phyloP scores from a whole-genome alignment of 37 sponge, comb jelly and placozoan genomes.

The Geodia barretti region DNA sequence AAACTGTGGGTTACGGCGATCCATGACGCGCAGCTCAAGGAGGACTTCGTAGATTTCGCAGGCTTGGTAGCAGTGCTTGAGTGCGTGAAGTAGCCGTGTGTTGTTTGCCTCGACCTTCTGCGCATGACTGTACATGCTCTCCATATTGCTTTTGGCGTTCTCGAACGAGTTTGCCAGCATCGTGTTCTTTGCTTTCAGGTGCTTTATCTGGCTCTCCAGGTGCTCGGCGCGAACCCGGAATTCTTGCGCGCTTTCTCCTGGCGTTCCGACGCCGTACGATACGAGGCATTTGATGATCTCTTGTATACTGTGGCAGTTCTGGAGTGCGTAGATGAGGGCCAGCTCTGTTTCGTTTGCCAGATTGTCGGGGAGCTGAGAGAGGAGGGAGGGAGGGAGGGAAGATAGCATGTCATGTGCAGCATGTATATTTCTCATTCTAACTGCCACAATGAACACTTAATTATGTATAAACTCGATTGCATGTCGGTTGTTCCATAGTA shows the following conservation, averaged over 20 bases:
- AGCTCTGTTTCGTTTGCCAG: slow-evolving; percentile 45
- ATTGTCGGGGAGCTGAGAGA: slow-evolving; percentile 61
- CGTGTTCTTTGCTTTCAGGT: slow-evolving; percentile 43
- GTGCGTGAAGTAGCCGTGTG: slow-evolving; percentile 25
- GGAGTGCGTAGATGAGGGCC: slow-evolving; percentile 59
- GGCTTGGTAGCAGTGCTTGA: slow-evolving; percentile 55
- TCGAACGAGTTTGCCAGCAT: slow-evolving; percentile 53
- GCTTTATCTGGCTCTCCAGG: slow-evolving; percentile 42
- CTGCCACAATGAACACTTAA: too few relatives aligned
- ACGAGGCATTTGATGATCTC: slow-evolving; percentile 68
- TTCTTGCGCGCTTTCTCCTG: slow-evolving; percentile 30
- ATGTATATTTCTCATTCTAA: too few relatives aligned
- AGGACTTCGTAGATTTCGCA: slow-evolving; percentile 66
- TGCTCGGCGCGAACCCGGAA: slow-evolving; percentile 48
- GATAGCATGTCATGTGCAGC: too few relatives aligned
- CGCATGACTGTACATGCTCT: slow-evolving; percentile 45
- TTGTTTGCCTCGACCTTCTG: slow-evolving; percentile 62
- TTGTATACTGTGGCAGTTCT: slow-evolving; percentile 72
- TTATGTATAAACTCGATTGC: not conserved
- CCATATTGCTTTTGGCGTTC: slow-evolving; percentile 39
- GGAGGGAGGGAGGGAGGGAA: not conserved
- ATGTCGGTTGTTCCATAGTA: not conserved
- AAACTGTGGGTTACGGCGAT: slow-evolving; percentile 5
- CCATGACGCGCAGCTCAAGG: slow-evolving; percentile 25
- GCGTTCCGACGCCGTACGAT: slow-evolving; percentile 47